Evolutionary conservation across 2,888 invertebrate species (phyloP), one percentile per base, ranked within the genome.

Genomic region (Dasysyrphus tricinctus): DNA sequence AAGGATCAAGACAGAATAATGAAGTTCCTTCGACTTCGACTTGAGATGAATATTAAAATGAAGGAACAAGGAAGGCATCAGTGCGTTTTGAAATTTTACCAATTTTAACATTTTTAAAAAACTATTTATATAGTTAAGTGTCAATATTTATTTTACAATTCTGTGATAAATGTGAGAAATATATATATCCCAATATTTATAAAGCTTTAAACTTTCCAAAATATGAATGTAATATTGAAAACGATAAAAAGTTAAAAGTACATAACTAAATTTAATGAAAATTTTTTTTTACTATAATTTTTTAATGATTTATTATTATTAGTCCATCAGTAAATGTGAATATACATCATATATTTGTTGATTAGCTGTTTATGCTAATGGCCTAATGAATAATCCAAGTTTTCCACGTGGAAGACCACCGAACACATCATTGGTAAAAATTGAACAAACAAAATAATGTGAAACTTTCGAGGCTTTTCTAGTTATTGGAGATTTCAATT

Each of bases 151-250:
- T 8, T 32, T 34, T 8, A 24, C 0, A 37, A 72, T 44, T 61
- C 82, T 86, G 86, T 86, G 86, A 86, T 86, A 85, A 61, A 61
- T 61, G 42, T 61, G 12, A 42, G 19, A 39, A 19, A 37, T 16
- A 57, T n/a, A 24, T 3, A n/a, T 5, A 11, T 34, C 24, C 4
- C 7, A 14, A 32, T 32, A 29, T n/a, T 54, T 32, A 32, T n/a
- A 3, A 0, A 54, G 29, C 24, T 54, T 29, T 32, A 7, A 32
- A 14, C 7, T 54, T 49, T 49, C 5, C 6, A 24, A 49, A 11
- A 6, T 19, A 19, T 32, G 4, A 44, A 44, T 3, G 9, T 37
- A 8, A 9, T 37, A 9, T 24, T 24, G 9, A 37, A 37, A 37
- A 7, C 37, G n/a, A n/a, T 9, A 32, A 32, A 1, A 3, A 32